Base-by-base conservation (phyloP, 1,140 invertebrate species). In the Colletes gigas region DNA sequence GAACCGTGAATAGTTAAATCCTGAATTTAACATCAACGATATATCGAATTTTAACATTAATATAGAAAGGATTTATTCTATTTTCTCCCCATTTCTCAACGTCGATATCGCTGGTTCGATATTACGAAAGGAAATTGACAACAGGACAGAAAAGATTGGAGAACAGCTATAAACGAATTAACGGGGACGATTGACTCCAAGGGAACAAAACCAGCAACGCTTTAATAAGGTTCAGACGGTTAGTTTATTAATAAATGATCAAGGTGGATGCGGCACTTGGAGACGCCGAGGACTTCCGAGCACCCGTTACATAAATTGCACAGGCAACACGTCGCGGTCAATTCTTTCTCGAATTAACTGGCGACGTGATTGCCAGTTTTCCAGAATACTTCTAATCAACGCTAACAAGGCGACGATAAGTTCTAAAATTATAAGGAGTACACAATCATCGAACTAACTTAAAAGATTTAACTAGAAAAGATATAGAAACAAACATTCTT, bases 201-300 rank as follows among this genome's bases (percentile, higher is more conserved):
- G 81, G 71, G 69, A 71, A 74, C 57, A 81, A 73, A 66, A 68
- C 10, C 15, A 47, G 50, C 19, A 19, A 65, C 17, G 63, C n/a
- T 71, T 84, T 76, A 19, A 78, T 85, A 67, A 41, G 66, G 62
- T 62, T 83, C 4, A 41, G 52, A 62, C 78, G 50, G 47, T 30
- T 30, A 30, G 30, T 86, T 86, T 78, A 84, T 84, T 81, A 50
- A 86, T 82, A 60, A 78, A 68, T 41, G 44, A 73, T 44, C n/a
- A 30, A 30, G 30, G 30, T 30, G 30, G 12, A 47, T 62, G 62
- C 21, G 77, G 60, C 52, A 15, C 60, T 80, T 52, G 57, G 67
- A 71, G 57, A 70, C n/a, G 14, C 39, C 17, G 21, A 67, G 44
- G n/a, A 62, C n/a, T 62, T 63, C 67, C 57, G 5, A 83, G 60